These are phyloP conservation scores for Sus cebifrons DNA, from an alignment of 2,797 vertebrate species.

Conservation along the genomic window DNA sequence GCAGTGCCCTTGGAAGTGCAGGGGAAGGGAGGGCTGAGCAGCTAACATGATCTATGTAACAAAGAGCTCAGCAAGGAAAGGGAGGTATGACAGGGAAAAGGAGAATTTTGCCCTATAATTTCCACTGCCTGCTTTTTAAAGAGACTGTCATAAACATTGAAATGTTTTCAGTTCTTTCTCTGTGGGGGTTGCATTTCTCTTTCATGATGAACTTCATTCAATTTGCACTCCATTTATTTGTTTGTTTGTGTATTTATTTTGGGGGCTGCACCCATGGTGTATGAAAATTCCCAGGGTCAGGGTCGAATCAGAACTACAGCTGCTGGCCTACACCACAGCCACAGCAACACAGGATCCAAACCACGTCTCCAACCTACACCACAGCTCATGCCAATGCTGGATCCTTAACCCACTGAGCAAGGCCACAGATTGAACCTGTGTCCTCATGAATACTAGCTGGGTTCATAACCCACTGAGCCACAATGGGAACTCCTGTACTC, in stretches of 20 bases:
- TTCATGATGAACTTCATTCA: neutral
- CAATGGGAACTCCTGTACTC: neutral
- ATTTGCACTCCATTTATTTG: neutral
- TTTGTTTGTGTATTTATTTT: too few relatives aligned
- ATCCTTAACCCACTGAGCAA: too few relatives aligned
- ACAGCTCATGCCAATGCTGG: too few relatives aligned
- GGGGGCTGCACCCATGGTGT: too few relatives aligned
- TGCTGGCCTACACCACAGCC: too few relatives aligned
- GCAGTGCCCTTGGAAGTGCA: neutral
- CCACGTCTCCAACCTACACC: too few relatives aligned
- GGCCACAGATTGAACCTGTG: too few relatives aligned
- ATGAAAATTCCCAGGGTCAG: too few relatives aligned
- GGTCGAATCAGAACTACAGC: too few relatives aligned
- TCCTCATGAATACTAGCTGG: too few relatives aligned
- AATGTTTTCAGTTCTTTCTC: neutral
- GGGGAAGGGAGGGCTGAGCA: neutral
- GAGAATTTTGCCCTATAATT: neutral
- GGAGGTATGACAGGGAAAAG: neutral
- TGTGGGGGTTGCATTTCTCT: neutral
- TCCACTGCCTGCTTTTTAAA: constrained; percentile 31
- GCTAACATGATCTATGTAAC: neutral
- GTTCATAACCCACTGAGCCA: too few relatives aligned
- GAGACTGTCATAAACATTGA: neutral
- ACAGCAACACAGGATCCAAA: too few relatives aligned
- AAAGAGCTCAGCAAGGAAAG: neutral